Conservation (phyloP, 2,113 vertebrate genomes). For the Ameiurus melas region DNA sequence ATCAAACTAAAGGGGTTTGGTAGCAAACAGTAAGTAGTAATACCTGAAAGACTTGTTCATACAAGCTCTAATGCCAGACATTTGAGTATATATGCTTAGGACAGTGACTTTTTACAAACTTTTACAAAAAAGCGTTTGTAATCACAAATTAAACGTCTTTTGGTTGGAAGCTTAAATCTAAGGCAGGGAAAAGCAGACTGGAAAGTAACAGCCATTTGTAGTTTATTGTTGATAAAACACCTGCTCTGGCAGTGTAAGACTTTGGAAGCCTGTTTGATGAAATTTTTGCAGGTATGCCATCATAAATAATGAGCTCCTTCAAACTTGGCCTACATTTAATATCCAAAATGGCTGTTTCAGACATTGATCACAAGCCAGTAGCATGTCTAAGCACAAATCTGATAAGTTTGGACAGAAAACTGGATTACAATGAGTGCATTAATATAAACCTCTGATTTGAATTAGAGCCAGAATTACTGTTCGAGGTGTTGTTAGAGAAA, state of each 20-base stretch:
- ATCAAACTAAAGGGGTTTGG: not conserved
- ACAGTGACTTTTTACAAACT: not conserved
- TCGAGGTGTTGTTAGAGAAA: not conserved
- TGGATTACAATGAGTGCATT: not conserved
- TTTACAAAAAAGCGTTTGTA: not conserved
- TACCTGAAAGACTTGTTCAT: not conserved
- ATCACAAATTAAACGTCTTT: not conserved
- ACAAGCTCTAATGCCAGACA: not conserved
- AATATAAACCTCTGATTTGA: not conserved
- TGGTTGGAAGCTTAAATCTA: not conserved
- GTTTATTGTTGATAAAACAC: conserved; percentile 1
- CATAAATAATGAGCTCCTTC: conserved; percentile 1
- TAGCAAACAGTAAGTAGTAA: not conserved
- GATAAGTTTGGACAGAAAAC: not conserved
- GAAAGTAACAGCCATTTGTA: not conserved
- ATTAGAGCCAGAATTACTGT: not conserved
- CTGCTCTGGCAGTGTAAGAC: conserved; percentile 5
- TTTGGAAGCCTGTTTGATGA: not conserved
- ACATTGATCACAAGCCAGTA: conserved; percentile 7
- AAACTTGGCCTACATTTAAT: not conserved
- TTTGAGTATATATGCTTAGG: not conserved
- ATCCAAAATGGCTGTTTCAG: not conserved
- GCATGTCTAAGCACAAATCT: conserved; percentile 8
- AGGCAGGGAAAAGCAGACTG: not conserved
- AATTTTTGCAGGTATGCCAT: not conserved